Evolutionary conservation across 2,888 invertebrate species (phyloP), one percentile per base, ranked within the genome.

Genomic region (Agrochola circellaris): DNA sequence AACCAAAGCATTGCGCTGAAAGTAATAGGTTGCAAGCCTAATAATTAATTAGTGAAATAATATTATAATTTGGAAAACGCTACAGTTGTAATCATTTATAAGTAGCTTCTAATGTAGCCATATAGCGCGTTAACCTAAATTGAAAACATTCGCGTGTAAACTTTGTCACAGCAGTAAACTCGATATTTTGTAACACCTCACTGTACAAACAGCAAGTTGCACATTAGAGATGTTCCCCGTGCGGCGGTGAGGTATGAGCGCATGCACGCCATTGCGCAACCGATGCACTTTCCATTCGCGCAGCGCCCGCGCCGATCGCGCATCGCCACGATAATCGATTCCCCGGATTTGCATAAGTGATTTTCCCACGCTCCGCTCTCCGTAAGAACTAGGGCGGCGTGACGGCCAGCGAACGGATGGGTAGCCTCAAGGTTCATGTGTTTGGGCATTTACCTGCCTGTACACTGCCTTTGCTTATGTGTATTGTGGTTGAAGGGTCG

Each of bases 331-430:
- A 94, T 96, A 95, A 96, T 96, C 95, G 95, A 95, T 95, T 94
- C 95, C 94, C 92, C 92, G 91, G 93, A 95, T 95, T 95, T 93
- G 92, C 95, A 94, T 95, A 94, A 95, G 93, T 93, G 93, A 91
- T 93, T 92, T 95, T 96, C 96, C 95, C 96, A 95, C 96, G 95
- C 90, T 93, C 93, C 95, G 93, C 91, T 95, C 94, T 92, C 94
- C 91, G 90, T 89, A 85, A 81, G 88, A 95, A 92, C 91, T 94
- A 90, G 94, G 94, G 92, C 94, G 92, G 87, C 92, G 92, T 93
- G 95, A 93, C 92, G 94, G 93, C 88, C 92, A 89, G 93, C 93
- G 95, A 95, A 89, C 91, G 95, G 94, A 94, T 94, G 93, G 87
- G 90, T 91, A 89, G 89, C 89, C 92, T 94, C 95, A 95, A 95